Evolutionary conservation across 1,140 invertebrate genomes (phyloP).

Genomic region (Kradibia gibbosae): DNA sequence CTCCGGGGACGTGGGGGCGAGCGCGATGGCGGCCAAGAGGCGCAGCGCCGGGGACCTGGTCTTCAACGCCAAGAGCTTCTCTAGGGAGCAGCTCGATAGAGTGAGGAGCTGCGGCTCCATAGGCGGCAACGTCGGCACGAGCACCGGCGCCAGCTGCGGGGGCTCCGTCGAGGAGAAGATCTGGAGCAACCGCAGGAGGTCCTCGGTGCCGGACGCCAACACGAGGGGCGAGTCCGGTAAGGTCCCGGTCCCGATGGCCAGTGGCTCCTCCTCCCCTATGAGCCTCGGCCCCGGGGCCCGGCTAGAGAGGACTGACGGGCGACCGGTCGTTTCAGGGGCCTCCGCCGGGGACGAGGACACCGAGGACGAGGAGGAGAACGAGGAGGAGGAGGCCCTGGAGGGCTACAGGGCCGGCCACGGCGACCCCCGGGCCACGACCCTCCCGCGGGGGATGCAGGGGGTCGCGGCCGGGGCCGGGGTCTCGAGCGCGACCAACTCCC

Average conservation of each 20-base stretch:
- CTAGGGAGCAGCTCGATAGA: constrained; percentile 81
- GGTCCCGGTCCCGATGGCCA: constrained; percentile 41
- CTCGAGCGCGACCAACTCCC: constrained; percentile 77
- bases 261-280: not conserved
- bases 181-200: constrained; percentile 75
- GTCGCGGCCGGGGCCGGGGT: constrained; percentile 71
- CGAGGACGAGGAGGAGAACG: constrained; percentile 72
- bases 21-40: constrained; percentile 80
- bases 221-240: constrained; percentile 76
- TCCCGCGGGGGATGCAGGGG: constrained; percentile 79
- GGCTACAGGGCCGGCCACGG: constrained; percentile 65
- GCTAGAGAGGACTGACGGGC: not conserved
- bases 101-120: constrained; percentile 87
- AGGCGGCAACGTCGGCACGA: constrained; percentile 77
- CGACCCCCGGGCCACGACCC: constrained; percentile 74
- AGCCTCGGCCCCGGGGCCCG: too few species aligned
- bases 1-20: constrained; percentile 76
- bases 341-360: constrained; percentile 80
- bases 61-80: constrained; percentile 83
- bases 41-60: constrained; percentile 85
- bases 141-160: constrained; percentile 69
- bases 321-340: constrained; percentile 58
- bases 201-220: constrained; percentile 80
- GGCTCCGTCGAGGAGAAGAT: constrained; percentile 70
- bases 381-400: constrained; percentile 71